Conservation (phyloP, 1,140 invertebrate species). For the Brachionus asplanchnoidis region DNA sequence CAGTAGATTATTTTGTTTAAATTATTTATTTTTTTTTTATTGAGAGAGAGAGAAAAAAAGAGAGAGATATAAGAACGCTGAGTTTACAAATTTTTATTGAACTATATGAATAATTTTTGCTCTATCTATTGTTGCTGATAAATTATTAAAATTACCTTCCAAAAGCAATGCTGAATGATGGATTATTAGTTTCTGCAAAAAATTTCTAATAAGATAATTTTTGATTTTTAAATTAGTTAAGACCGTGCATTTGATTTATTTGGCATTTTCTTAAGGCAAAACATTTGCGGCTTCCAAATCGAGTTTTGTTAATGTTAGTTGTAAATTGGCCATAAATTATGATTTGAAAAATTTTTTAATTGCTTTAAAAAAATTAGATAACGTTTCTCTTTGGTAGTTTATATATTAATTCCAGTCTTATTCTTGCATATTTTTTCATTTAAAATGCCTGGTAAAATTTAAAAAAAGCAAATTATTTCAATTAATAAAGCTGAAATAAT, state of each 20-base stretch:
- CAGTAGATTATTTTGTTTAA: background rate
- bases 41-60: background rate
- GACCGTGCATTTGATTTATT: background rate
- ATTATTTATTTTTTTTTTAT: background rate
- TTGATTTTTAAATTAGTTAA: background rate
- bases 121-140: background rate
- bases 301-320: background rate
- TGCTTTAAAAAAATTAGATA: background rate
- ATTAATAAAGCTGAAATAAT: too few relatives aligned
- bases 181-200: background rate
- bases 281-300: background rate
- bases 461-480: too few relatives aligned
- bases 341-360: background rate
- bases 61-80: background rate
- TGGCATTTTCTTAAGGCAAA: background rate
- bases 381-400: background rate
- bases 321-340: background rate
- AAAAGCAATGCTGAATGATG: background rate
- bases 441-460: too few relatives aligned
- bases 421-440: too few relatives aligned
- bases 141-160: conserved; percentile 30
- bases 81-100: conserved; percentile 11
- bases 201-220: background rate
- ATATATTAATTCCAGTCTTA: too few relatives aligned
- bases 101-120: conserved; percentile 22